Evolutionary conservation across 2,113 vertebrate species (phyloP).

Genomic region (Anolis sagrei): DNA sequence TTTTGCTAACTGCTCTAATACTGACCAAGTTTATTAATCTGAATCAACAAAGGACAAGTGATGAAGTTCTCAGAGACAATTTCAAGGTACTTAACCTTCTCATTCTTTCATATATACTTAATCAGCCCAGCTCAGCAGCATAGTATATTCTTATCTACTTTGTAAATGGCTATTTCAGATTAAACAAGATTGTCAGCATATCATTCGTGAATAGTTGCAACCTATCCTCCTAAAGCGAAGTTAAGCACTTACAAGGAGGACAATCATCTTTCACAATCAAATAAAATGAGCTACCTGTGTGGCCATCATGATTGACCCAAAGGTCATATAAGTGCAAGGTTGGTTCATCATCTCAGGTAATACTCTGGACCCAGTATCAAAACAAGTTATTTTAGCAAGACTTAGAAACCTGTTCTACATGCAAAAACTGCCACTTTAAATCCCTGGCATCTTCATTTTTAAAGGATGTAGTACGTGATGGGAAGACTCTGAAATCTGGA

Average conservation of each 20-base stretch:
- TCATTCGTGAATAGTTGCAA: background rate
- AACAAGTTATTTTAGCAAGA: background rate
- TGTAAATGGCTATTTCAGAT: slow-evolving; percentile 18
- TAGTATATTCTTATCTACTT: slow-evolving; percentile 11
- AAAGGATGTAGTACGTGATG: background rate
- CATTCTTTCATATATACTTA: slow-evolving; percentile 17
- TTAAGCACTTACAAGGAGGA: background rate
- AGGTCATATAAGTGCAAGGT: background rate
- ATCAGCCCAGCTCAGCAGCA: slow-evolving; percentile 6
- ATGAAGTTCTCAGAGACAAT: slow-evolving; percentile 25
- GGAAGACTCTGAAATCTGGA: background rate
- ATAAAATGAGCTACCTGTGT: background rate
- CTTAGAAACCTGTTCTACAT: background rate
- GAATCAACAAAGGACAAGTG: slow-evolving; percentile 45
- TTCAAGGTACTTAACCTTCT: slow-evolving; percentile 37
- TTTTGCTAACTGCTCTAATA: slow-evolving; percentile 29
- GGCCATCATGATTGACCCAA: background rate
- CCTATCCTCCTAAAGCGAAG: background rate
- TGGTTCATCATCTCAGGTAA: background rate
- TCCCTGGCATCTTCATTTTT: background rate
- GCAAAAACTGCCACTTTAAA: background rate
- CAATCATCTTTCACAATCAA: background rate
- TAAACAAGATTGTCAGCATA: background rate
- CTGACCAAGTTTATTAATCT: slow-evolving; percentile 28
- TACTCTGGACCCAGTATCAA: background rate